Conservation (phyloP, 2,888 invertebrate species). For the Enoplolaimus lenunculus region DNA sequence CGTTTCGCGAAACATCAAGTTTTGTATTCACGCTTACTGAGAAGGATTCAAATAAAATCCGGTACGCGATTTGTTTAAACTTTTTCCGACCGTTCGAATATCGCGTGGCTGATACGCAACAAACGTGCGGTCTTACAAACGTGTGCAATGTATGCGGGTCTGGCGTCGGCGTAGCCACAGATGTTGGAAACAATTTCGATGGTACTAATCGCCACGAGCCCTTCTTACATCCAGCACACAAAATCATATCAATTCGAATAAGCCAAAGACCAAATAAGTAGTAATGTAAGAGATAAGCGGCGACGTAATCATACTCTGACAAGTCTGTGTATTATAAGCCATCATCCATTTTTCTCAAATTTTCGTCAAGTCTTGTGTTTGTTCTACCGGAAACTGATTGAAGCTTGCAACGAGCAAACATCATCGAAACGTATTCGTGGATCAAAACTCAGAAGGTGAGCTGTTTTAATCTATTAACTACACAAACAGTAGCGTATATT, state of each 20-base stretch:
- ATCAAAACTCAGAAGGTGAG: conserved; percentile 18
- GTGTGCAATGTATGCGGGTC: too few relatives aligned
- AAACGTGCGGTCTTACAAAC: too few relatives aligned
- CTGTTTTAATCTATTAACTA: too few relatives aligned
- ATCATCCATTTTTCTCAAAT: conserved; percentile 96
- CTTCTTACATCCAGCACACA: too few relatives aligned
- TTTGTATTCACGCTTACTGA: conserved; percentile 58
- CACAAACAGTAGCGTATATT: too few relatives aligned
- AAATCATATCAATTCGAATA: too few relatives aligned
- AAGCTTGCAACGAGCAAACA: conserved; percentile 76
- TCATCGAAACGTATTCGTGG: conserved; percentile 20
- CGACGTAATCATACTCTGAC: conserved; percentile 63
- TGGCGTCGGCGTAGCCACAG: too few relatives aligned
- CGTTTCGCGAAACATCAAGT: conserved; percentile 22
- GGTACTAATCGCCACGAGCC: too few relatives aligned
- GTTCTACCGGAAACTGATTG: conserved; percentile 83
- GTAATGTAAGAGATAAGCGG: too few relatives aligned
- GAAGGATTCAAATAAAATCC: conserved; percentile 88
- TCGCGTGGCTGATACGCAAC: too few relatives aligned
- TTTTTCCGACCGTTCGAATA: conserved; percentile 57
- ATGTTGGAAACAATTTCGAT: too few relatives aligned
- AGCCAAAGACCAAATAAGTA: too few relatives aligned
- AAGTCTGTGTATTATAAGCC: conserved; percentile 88
- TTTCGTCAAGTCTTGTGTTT: conserved; percentile 95
- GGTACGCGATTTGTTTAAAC: conserved; percentile 90